Evolutionary conservation across 2,797 vertebrate genomes (phyloP).

Genomic region (Peromyscus eremicus): DNA sequence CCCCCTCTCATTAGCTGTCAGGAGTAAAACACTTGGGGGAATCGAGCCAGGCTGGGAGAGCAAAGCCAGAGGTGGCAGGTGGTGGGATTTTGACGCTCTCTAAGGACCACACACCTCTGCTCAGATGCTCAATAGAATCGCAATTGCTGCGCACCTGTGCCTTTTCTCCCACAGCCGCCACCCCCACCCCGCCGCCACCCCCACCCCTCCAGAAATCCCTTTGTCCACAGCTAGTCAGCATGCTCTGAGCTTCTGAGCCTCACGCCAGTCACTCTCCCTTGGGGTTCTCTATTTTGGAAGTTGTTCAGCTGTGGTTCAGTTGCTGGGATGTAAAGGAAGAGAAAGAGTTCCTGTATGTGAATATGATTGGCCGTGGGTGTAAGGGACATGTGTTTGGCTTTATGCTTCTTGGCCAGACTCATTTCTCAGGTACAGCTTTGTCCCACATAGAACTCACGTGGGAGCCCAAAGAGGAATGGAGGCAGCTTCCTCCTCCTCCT

Average conservation of each 20-base stretch:
- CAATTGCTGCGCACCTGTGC: not conserved
- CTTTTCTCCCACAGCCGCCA: not conserved
- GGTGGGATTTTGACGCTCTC: not conserved
- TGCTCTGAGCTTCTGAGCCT: not conserved
- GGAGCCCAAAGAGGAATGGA: not conserved
- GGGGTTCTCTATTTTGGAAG: not conserved
- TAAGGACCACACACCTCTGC: not conserved
- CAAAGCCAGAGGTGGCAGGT: not conserved
- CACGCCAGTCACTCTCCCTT: not conserved
- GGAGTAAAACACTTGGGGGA: not conserved
- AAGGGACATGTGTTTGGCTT: not conserved
- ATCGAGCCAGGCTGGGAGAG: not conserved
- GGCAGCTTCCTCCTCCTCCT: not conserved
- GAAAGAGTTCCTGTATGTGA: rapidly evolving
- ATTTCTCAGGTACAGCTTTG: not conserved
- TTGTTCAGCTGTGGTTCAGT: not conserved
- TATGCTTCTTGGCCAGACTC: not conserved
- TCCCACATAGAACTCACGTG: not conserved
- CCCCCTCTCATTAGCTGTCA: not conserved
- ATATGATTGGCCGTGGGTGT: not conserved
- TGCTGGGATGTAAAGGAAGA: not conserved
- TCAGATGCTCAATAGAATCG: not conserved
- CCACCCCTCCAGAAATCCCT: not conserved
- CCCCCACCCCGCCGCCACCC: not conserved
- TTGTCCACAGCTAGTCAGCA: not conserved